Evolutionary conservation across 2,797 vertebrate species (phyloP).

Genomic region (Silurus lanzhouensis): DNA sequence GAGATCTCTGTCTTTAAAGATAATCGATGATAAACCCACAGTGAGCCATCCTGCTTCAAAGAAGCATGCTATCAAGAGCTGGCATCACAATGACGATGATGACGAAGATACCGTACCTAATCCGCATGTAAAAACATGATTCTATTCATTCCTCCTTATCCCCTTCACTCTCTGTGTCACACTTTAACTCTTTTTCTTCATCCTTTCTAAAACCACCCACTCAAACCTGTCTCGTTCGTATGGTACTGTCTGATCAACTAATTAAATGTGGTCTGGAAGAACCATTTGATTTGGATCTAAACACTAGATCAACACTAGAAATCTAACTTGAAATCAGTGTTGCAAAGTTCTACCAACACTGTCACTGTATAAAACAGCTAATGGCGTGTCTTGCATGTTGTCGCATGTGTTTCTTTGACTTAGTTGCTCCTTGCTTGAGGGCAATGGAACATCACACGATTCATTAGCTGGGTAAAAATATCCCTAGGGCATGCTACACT

Average conservation of each 20-base stretch:
- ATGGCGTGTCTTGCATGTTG: slow-evolving; percentile 43
- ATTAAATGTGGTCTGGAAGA: neutral
- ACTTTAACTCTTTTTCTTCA: slow-evolving; percentile 16
- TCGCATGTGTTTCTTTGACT: slow-evolving; percentile 48
- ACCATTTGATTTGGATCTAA: slow-evolving; percentile 9
- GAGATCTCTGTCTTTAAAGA: slow-evolving; percentile 68
- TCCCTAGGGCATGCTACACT: slow-evolving; percentile 47
- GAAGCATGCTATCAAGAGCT: slow-evolving; percentile 61
- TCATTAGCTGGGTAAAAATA: slow-evolving; percentile 55
- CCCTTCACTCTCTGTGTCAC: slow-evolving; percentile 14
- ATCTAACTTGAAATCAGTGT: slow-evolving; percentile 25
- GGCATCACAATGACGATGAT: slow-evolving; percentile 65
- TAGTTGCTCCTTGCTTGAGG: slow-evolving; percentile 54
- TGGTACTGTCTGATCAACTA: neutral
- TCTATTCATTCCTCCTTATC: slow-evolving; percentile 59
- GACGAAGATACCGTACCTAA: slow-evolving; percentile 71
- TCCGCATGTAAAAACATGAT: slow-evolving; percentile 74
- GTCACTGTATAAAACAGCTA: slow-evolving; percentile 16
- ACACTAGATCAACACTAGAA: neutral
- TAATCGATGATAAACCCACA: slow-evolving; percentile 72
- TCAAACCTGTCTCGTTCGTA: neutral
- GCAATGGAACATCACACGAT: slow-evolving; percentile 51
- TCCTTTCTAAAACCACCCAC: slow-evolving; percentile 4
- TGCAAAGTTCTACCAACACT: slow-evolving; percentile 13
- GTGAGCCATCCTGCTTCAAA: slow-evolving; percentile 68